Base-by-base conservation (phyloP, 2,797 vertebrate species). In the Argentina silus region DNA sequence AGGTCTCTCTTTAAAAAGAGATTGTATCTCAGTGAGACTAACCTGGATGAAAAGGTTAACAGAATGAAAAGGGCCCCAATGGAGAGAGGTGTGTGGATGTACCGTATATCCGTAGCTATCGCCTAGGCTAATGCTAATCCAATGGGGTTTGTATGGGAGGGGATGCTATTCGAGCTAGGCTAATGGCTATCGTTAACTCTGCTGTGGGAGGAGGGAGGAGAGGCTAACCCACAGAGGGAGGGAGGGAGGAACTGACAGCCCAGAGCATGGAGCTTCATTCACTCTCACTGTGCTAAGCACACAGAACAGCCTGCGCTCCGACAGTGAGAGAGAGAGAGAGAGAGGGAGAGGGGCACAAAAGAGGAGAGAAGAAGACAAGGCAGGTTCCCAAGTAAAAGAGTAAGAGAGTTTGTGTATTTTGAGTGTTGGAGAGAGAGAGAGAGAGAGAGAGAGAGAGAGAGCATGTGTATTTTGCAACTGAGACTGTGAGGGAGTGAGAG, bases 211-310 rank as follows among this genome's bases (percentile, higher is more conserved):
- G 64, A 86, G 86, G 90, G 85, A 89, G 84, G 84, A 90, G 84
- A 89, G 87, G 78, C 84, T 90, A 86, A 78, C 69, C 69, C 15
- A 70, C 81, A 76, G 87, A 87, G 87, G 90, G 90, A 88, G 90
- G 89, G 15, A n/a, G 53, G 53, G n/a, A 64, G 15, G 42, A 87
- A 87, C 87, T 60, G 74, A 55, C 70, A 78, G 80, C 51, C 76
- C 79, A 82, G 80, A 88, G 89, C 88, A 88, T 90, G 88, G 88
- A 87, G 86, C 87, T 88, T 86, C 87, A 89, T 89, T 87, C 86
- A 55, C 70, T 43, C 23, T 14, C 45, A 89, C 87, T 74, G 76
- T 73, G 78, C 80, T 83, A 51, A 82, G 85, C 78, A 84, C 85
- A 86, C 81, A 86, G n/a, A 79, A 60, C 62, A 64, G 62, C 42